phyloP scores from a whole-genome alignment of 2,113 vertebrate species.

The Hirundichthys speculiger region DNA sequence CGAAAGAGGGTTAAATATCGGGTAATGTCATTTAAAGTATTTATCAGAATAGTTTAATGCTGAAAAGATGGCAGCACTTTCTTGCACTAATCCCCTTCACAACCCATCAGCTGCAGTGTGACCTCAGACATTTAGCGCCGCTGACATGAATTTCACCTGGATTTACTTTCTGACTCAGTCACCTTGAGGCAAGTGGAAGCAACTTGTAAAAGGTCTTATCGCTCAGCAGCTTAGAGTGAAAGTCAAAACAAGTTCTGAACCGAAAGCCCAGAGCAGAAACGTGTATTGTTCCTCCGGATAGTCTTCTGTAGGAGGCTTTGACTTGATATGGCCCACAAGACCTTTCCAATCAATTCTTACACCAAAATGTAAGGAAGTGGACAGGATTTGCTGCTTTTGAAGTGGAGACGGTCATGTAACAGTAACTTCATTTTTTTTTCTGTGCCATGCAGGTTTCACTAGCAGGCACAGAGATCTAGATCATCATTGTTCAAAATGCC shows the following conservation, averaged over 20 bases:
- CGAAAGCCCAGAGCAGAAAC: constrained; percentile 41
- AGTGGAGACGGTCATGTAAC: constrained; percentile 12
- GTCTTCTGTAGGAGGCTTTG: constrained; percentile 32
- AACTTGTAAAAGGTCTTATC: constrained; percentile 18
- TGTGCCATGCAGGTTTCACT: constrained; percentile 1
- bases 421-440: too few species aligned
- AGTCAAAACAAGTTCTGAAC: constrained; percentile 38
- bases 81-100: constrained; percentile 10
- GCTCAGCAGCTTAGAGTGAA: constrained; percentile 14
- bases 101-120: neutral
- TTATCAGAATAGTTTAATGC: constrained; percentile 38
- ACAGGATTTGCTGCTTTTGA: constrained; percentile 13
- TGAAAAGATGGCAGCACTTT: constrained; percentile 2
- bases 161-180: constrained; percentile 15
- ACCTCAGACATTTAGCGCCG: constrained; percentile 13
- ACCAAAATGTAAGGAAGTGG: constrained; percentile 22
- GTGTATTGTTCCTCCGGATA: constrained; percentile 27
- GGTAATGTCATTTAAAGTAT: constrained; percentile 52
- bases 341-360: constrained; percentile 60
- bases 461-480: neutral
- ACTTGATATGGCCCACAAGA: constrained; percentile 54
- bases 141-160: constrained; percentile 18
- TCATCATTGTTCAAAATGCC: too few species aligned
- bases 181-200: constrained; percentile 33
- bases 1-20: constrained; percentile 63